Evolutionary conservation across 2,797 vertebrate species (phyloP), one percentile per base, ranked within the genome.

Genomic region (Pelochelys cantorii): DNA sequence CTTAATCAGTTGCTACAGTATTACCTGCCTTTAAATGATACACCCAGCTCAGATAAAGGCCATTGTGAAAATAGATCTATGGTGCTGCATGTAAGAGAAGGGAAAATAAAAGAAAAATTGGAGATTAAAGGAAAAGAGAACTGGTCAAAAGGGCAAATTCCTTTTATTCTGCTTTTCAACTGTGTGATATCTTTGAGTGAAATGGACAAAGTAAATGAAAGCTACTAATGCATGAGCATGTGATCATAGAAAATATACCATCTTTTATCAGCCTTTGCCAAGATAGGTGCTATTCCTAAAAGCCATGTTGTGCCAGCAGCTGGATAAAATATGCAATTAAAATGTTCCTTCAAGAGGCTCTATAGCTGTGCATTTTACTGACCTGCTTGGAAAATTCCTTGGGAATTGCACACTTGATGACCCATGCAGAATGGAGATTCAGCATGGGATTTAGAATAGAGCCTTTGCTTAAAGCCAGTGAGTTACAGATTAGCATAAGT

Each of bases 161-260:
- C 89, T 93, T 95, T 96, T 96, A 89, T 95, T 95, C 92, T 94
- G 83, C 78, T 91, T 94, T 92, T 85, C 89, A 96, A 94, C 92
- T 89, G 84, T 77, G 56, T 80, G 4, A 2, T 90, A 94, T 91
- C 53, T 92, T 90, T 56, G 88, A 81, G 87, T 90, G 88, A 93
- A 93, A 92, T 11, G 83, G 83, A 83, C 85, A 81, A 79, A 34
- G 29, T 94, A 89, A 90, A 93, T 57, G 83, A 94, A 94, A 95
- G 81, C 52, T 48, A 17, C 60, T 60, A 71, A 90, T 82, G 75
- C 54, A 65, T 48, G 20, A 81, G 54, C 1, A 0, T 29, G 31
- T 0, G 3, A 34, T 68, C 71, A 71, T 18, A 34, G 17, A 79
- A 29, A 15, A 56, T 2, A 3, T 60, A 75, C 0, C 37, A 37